phyloP scores from a whole-genome alignment of 2,797 vertebrate species.

The Danio jaintianensis region DNA sequence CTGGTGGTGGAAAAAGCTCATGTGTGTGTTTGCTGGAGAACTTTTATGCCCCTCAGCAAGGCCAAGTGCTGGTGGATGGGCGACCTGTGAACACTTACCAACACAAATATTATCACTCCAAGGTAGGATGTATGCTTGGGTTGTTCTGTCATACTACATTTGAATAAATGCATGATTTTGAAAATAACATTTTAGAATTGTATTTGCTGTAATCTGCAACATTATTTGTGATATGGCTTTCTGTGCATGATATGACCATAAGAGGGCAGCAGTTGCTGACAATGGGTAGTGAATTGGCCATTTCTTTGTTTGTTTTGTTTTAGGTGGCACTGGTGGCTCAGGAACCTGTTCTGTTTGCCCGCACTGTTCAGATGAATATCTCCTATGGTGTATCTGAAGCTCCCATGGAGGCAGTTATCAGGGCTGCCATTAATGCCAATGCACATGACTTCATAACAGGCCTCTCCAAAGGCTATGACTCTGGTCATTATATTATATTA shows the following conservation, averaged over 20 bases:
- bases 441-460: constrained; percentile 88
- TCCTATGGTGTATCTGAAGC: constrained; percentile 84
- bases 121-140: constrained; percentile 73
- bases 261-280: constrained; percentile 24
- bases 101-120: constrained; percentile 90
- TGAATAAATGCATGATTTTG: neutral
- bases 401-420: constrained; percentile 81
- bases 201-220: neutral
- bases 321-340: constrained; percentile 94
- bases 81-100: constrained; percentile 83
- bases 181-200: neutral
- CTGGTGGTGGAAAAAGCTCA: constrained; percentile 95
- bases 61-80: constrained; percentile 92
- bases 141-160: neutral
- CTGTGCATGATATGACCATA: neutral
- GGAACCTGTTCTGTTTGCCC: constrained; percentile 93
- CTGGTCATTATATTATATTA: constrained; percentile 76
- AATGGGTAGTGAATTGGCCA: neutral
- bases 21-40: constrained; percentile 94
- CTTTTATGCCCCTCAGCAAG: constrained; percentile 89
- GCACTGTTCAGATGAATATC: constrained; percentile 90
- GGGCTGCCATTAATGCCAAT: constrained; percentile 88
- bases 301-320: constrained; percentile 19
- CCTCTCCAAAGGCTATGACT: constrained; percentile 87
- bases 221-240: neutral